Base-by-base conservation (phyloP, 2,113 vertebrate genomes). In the Erythrolamprus reginae region DNA sequence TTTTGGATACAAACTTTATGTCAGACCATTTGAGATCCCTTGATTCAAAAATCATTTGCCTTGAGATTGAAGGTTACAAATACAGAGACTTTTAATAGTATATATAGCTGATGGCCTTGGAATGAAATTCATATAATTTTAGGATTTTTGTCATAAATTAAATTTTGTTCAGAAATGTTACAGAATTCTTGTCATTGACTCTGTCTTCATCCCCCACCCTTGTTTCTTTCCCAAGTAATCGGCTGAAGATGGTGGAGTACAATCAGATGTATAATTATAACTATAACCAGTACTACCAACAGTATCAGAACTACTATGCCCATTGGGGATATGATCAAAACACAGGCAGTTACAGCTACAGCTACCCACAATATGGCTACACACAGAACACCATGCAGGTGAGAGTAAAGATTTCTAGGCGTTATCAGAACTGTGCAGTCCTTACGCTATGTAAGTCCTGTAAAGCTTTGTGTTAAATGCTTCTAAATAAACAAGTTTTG, bases 241-340 rank as follows among this genome's bases (percentile, higher is more conserved):
- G 97, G 19, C 90, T 97, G 93, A 97, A 97, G 82, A 88, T 97
- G 17, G 92, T 96, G 88, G 97, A 97, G 52, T 96, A 98, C 0
- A 98, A 96, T 95, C 97, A 98, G 94, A 95, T 98, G 90, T 97
- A 96, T 93, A 96, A 89, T 95, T 97, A 98, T 70, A 97, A 95
- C 83, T 98, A 98, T 55, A 98, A 98, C 95, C 97, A 96, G 91
- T 98, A 98, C 95, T 98, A 98, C 92, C 98, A 99, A 92, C 97
- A 97, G 24, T 98, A 98, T 42, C 96, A 98, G 83, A 98, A 96
- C 88, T 98, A 98, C 94, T 98, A 98, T 6, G 95, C 98, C 0
- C 96, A 98, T 52, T 99, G 98, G 98, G 98, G 98, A 91, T 99
- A 99, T 0, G 98, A 99, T 95, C 98, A 98, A 95, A 97, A 98